These are phyloP conservation scores for Ectemnius cavifrons DNA, from an alignment of 2,888 invertebrate genomes.

Conservation along the genomic window DNA sequence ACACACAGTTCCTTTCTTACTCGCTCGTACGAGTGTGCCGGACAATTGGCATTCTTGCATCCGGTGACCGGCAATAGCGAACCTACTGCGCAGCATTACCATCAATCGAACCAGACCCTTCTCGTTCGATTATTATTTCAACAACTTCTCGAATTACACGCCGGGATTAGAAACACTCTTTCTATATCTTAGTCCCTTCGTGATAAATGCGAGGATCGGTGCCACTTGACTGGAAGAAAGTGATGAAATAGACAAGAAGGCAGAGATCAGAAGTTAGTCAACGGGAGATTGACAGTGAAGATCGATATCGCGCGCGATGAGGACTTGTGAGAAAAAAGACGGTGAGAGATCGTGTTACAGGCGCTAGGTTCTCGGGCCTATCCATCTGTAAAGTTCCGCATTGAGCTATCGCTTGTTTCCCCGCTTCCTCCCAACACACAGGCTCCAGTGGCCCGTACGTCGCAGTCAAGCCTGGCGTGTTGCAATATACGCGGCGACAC, in stretches of 20 bases:
- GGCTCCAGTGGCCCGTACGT: neutral
- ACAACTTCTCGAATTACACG: neutral
- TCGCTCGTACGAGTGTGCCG: constrained; percentile 23
- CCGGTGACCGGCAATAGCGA: neutral
- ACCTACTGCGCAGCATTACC: neutral
- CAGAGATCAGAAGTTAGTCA: neutral
- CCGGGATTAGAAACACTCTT: no score
- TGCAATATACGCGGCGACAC: constrained; percentile 3
- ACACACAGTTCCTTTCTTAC: constrained; percentile 18
- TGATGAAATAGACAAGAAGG: no score
- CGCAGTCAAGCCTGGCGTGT: neutral
- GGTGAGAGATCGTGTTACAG: constrained; percentile 36
- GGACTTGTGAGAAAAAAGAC: constrained; percentile 24
- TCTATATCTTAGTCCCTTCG: no score
- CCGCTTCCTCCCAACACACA: neutral
- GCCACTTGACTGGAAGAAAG: no score
- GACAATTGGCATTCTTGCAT: constrained; percentile 30
- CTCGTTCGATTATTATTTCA: constrained; percentile 7
- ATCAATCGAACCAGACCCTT: constrained; percentile 6
- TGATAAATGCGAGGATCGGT: no score
- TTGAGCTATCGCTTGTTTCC: constrained; percentile 28
- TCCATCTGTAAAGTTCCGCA: constrained; percentile 39
- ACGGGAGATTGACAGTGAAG: constrained; percentile 10
- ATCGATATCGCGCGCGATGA: constrained; percentile 27
- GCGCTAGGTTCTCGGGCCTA: constrained; percentile 38